Percentiles rank a stretch among this genome's conserved stretches.
These are phyloP conservation scores for Hirtodrosophila duncani DNA, from an alignment of 2,888 invertebrate genomes.

Conservation along the genomic window DNA sequence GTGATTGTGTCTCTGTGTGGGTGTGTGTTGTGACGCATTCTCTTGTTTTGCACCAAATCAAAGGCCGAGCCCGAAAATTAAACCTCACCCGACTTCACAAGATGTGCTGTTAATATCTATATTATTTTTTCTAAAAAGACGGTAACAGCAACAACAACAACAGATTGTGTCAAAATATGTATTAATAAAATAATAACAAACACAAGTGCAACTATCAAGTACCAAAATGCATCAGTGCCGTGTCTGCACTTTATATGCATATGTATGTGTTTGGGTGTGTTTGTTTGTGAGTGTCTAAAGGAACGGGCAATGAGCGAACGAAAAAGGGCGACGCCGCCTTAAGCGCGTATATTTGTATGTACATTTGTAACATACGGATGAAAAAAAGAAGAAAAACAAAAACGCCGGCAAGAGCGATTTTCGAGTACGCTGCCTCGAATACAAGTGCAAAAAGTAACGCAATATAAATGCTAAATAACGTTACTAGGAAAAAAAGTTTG, in stretches of 20 bases:
- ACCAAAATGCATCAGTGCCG: conserved; percentile 35
- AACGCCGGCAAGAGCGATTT: conserved; percentile 62
- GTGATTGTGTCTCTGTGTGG: conserved; percentile 30
- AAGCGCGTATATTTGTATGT: too few relatives aligned
- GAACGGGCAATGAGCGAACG: conserved; percentile 34
- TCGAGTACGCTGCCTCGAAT: conserved; percentile 47
- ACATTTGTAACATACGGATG: conserved; percentile 33
- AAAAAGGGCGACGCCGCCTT: conserved; percentile 58
- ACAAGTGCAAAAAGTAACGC: conserved; percentile 28
- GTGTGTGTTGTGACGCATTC: conserved; percentile 54
- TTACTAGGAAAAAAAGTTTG: conserved; percentile 31
- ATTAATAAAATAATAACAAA: conserved; percentile 23
- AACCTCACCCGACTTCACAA: conserved; percentile 29
- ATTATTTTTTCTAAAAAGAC: too few relatives aligned
- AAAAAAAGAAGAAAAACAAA: conserved; percentile 48
- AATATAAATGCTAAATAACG: conserved; percentile 30
- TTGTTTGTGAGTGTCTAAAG: conserved; percentile 34
- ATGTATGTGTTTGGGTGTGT: conserved; percentile 30
- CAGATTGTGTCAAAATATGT: conserved; percentile 6
- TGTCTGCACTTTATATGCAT: conserved; percentile 18
- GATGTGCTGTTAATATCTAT: conserved; percentile 29
- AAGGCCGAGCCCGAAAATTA: conserved; percentile 38
- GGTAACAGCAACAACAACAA: too few relatives aligned
- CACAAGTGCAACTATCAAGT: conserved; percentile 36
- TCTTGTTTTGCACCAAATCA: conserved; percentile 63